Base-by-base conservation (phyloP, 1,140 invertebrate genomes). In the Drosophila athabasca region DNA sequence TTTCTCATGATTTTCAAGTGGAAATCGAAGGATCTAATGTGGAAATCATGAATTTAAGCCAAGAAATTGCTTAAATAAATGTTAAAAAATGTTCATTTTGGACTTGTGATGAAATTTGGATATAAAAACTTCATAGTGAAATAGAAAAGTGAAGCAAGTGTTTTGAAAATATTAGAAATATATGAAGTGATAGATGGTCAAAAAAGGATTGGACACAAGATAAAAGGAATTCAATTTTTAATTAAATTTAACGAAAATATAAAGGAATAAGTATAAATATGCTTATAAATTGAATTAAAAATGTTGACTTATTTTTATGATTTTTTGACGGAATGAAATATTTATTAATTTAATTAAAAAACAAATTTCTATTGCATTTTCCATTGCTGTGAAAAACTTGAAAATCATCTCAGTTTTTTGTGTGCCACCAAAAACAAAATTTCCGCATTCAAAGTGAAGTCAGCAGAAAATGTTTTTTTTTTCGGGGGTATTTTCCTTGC, bases 391-490 rank as follows among this genome's bases (percentile, higher is more conserved):
- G 4, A 31, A 44, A 48, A 48, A 39, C 35, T 39, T 39, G 35
- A 13, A 39, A 13, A 39, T 39, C 11, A 39, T 39, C 11, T 13
- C 11, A 13, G 35, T 13, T 39, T 39, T 13, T 39, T 39, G 9
- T 9, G 31, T 39, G 8, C 46, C 17, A 48, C 19, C 13, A 5
- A 54, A 57, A 50, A 29, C 11, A 6, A 67, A 76, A 68, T 62
- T 59, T 73, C 50, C 45, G 58, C 31, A 52, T 66, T 39, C 35
- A 46, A 60, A 57, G 49, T 60, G 39, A 41, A 62, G 9, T 44
- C 45, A 35, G 46, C 26, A 54, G 13, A 53, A 46, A 29, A 29
- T 58, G 52, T 41, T 41, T 5, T 24, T 49, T 39, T 5, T 26
- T 50, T 35, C 3, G 3, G 3, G 11, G 35, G 35, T 39, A 5